Percentiles rank a stretch among this genome's conserved stretches.
phyloP scores from a whole-genome alignment of 2,113 vertebrate genomes.

The Tragelaphus imberbis region DNA sequence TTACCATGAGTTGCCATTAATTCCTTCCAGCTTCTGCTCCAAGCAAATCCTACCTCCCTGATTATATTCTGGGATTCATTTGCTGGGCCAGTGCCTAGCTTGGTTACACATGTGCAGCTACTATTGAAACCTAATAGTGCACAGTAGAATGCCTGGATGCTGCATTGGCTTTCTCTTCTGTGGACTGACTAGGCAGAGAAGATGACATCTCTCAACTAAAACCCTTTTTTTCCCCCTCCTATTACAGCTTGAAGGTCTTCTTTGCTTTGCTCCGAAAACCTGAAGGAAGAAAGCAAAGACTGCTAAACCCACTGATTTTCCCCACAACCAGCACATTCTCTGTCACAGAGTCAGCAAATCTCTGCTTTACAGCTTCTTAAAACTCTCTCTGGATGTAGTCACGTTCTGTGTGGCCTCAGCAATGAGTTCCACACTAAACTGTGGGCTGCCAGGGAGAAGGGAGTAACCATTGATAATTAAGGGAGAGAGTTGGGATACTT shows the following conservation, averaged over 20 bases:
- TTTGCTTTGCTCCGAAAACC: slow-evolving; percentile 14
- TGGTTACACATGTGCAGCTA: slow-evolving; percentile 57
- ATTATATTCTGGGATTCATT: slow-evolving; percentile 56
- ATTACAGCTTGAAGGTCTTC: not conserved
- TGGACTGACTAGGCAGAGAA: not conserved
- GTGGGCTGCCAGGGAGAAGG: not conserved
- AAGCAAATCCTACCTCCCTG: slow-evolving; percentile 45
- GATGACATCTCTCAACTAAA: slow-evolving; percentile 32
- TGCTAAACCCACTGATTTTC: not conserved
- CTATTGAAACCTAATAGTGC: slow-evolving; percentile 52
- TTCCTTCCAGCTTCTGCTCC: slow-evolving; percentile 55
- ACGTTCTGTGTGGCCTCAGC: slow-evolving; percentile 26
- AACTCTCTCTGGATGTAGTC: not conserved
- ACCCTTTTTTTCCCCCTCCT: not conserved
- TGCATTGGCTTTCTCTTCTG: slow-evolving; percentile 29
- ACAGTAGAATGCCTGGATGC: slow-evolving; percentile 27
- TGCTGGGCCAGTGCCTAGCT: slow-evolving; percentile 33
- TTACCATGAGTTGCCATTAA: slow-evolving; percentile 53
- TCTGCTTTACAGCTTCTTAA: slow-evolving; percentile 16
- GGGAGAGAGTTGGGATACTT: not conserved
- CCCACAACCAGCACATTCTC: slow-evolving; percentile 30
- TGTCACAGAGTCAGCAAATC: not conserved
- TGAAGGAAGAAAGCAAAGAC: not conserved
- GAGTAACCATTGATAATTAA: not conserved
- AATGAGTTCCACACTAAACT: not conserved